Evolutionary conservation across 2,797 vertebrate species (phyloP).

Genomic region (Neopelma chrysocephalum): DNA sequence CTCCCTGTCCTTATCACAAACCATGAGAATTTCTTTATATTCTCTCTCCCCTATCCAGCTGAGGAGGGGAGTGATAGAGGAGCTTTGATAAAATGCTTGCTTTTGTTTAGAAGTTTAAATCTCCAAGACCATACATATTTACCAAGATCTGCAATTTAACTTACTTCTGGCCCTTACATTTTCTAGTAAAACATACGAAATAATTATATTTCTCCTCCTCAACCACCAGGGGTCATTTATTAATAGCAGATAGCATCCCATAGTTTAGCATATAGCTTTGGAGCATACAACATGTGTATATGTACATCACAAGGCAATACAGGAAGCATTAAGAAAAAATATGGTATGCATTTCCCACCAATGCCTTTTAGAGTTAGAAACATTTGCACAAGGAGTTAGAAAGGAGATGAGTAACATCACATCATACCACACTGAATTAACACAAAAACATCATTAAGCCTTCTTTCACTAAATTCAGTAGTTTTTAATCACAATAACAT

Average conservation of each 20-base stretch:
- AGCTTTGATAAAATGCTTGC: background rate
- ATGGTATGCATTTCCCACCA: fast-evolving
- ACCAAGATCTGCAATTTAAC: background rate
- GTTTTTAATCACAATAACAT: background rate
- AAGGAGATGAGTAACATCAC: background rate
- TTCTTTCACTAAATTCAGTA: background rate
- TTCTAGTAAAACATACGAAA: background rate
- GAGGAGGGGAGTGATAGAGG: background rate
- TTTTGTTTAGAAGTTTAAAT: background rate
- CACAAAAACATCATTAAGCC: background rate
- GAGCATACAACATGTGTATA: background rate
- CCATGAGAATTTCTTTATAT: background rate
- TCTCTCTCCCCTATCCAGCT: background rate
- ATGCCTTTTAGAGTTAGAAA: background rate
- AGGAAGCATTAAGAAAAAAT: background rate
- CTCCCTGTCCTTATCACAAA: background rate
- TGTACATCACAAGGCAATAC: background rate
- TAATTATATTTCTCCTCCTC: background rate
- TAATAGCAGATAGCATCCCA: background rate
- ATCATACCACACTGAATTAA: background rate
- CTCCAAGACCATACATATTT: background rate
- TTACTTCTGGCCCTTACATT: background rate
- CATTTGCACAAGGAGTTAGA: background rate
- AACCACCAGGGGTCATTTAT: background rate
- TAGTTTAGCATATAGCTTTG: background rate